A percentile compares a stretch with the other conserved stretches of the same genome.
These are phyloP conservation scores for Electrona antarctica DNA, from an alignment of 2,113 vertebrate genomes.

Conservation along the genomic window DNA sequence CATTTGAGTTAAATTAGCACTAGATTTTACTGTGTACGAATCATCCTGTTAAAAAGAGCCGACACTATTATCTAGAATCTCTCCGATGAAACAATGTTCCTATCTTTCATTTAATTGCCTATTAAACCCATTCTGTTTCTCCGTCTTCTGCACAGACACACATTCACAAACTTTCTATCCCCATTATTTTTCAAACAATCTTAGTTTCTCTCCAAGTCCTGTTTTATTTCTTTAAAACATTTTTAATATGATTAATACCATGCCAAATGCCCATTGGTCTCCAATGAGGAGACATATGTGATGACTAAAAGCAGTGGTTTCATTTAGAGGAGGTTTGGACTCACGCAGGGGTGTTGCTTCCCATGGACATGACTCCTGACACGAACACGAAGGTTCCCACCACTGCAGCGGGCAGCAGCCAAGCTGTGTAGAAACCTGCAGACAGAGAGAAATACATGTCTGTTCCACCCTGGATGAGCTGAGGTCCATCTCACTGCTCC, in stretches of 20 bases:
- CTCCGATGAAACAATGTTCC: no score
- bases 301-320: neutral
- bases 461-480: no score
- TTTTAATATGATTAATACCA: neutral
- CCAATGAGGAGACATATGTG: neutral
- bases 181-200: neutral
- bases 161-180: no score
- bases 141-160: no score
- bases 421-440: slow-evolving; percentile 83
- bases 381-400: slow-evolving; percentile 82
- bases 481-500: neutral
- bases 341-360: slow-evolving; percentile 79
- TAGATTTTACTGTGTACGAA: no score
- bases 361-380: slow-evolving; percentile 77
- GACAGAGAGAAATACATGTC: slow-evolving; percentile 21
- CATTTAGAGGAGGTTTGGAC: slow-evolving; percentile 35
- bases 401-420: slow-evolving; percentile 81
- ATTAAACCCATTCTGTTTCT: no score
- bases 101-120: no score
- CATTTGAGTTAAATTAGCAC: no score
- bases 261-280: neutral
- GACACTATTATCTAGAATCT: no score
- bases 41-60: no score
- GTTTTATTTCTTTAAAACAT: no score
- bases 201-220: no score